Base-by-base conservation (phyloP, 2,888 invertebrate genomes). In the Drosophila colorata region DNA sequence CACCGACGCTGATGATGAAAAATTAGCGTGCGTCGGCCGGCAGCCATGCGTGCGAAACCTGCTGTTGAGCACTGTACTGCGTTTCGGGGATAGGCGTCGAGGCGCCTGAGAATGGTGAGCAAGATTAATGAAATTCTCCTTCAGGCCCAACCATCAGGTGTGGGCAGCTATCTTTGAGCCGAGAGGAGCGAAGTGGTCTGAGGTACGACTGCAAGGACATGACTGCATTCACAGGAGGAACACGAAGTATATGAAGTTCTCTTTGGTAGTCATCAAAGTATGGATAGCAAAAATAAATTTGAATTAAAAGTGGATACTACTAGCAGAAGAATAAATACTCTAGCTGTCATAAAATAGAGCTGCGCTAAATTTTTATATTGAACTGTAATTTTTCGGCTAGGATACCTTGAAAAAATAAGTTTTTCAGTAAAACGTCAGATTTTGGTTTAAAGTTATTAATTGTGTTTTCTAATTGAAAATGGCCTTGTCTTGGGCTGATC, bases 1-100 rank as follows among this genome's bases (percentile, higher is more conserved):
- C 71, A 56, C 57, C 66, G 59, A 78, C 77, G 79, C 74, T 84
- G 84, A 84, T 82, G 85, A 85, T 85, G 87, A 87, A 85, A 85
- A 87, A 85, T 85, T 87, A 87, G 87, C 84, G 74, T 76, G 75
- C 76, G 66, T 69, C 58, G 64, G 51, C 47, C 57, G 58, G 57
- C 63, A 57, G 64, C 69, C 69, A 70, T 80, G 82, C 77, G 76
- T 87, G 79, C 76, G 64, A 53, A 40, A 35, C 38, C 61, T 68
- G 59, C 48, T 59, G 57, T 18, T 40, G 11, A 25, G 55, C 35
- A 25, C 60, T 57, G 16, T 46, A 41, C 23, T 28, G 41, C n/a
- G 53, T 14, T 44, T 38, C 51, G 23, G 51, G n/a, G 41, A n/a
- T 48, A 43, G 55, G 58, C 56, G 44, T 23, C 58, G 41, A 11